Evolutionary conservation across 64 coral and sea anemone genomes (phyloP), one percentile per base, ranked within the genome.

Genomic region (Acropora tenuis): DNA sequence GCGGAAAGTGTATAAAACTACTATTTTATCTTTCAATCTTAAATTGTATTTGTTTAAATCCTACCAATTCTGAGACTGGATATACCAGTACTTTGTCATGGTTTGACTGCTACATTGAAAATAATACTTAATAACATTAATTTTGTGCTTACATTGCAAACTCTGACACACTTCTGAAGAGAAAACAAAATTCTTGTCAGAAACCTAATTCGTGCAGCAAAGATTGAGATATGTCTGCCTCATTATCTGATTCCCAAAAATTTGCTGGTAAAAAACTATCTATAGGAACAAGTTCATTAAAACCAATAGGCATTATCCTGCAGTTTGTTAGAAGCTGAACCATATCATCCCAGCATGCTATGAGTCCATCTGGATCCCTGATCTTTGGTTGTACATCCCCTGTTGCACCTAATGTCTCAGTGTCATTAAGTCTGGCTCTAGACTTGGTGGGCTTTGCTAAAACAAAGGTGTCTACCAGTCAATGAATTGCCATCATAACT

Each of bases 261-360:
- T 94, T 86, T 50, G 48, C 47, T 50, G 95, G 95, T 17, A 97
- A 71, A 73, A 94, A 71, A 66, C 55, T 83, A 1, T 60, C 78
- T 72, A 92, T 88, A 41, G 95, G 95, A 77, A 90, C 43, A 43
- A 94, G 77, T 87, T 97, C 95, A 78, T 91, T 48, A 50, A 87
- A 75, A 60, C 82, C 7, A 15, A 94, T 91, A 1, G 81, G 48
- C 41, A 88, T 84, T 41, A 94, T 84, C 43, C 48, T n/a, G 45
- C 92, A 97, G n/a, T 81, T 81, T 73, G 58, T 83, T 5, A 95
- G 77, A 61, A 95, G 76, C 41, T 73, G 41, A 48, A 77, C 82
- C 10, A 95, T 60, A 76, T 91, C 89, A 17, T 57, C 61, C 63
- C 82, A 79, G 65, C 76, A 69, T 9, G 19, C 71, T 50, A 78